These are phyloP conservation scores for Flexamia atlantica DNA, from an alignment of 2,888 invertebrate genomes.

Conservation along the genomic window DNA sequence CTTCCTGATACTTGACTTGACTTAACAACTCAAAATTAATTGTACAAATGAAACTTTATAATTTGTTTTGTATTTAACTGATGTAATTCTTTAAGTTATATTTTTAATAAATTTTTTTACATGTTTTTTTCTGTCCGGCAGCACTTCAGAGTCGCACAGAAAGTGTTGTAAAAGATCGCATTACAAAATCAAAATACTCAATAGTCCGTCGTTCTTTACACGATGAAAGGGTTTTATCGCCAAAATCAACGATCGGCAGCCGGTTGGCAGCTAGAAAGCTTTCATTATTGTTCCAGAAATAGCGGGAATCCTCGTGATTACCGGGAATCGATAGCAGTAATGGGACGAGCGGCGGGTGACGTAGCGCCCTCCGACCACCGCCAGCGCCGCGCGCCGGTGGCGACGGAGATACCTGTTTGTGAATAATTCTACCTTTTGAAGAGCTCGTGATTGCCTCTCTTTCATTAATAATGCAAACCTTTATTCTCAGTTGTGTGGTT, in stretches of 20 bases:
- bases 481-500: background rate
- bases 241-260: constrained; percentile 28
- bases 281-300: constrained; percentile 50
- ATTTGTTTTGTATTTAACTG: no score
- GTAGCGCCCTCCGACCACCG: background rate
- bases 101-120: no score
- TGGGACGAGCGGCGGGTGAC: background rate
- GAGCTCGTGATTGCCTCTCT: background rate
- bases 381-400: no score
- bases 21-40: no score
- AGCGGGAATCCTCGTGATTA: constrained; percentile 37
- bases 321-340: constrained; percentile 17
- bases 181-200: no score
- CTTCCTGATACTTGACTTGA: no score
- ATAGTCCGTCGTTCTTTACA: no score
- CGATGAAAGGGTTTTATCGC: background rate
- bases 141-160: no score
- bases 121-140: no score
- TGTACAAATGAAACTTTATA: no score
- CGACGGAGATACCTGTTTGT: background rate
- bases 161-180: no score
- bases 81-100: no score
- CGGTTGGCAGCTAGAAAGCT: constrained; percentile 21
- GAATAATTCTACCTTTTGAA: background rate
- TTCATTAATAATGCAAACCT: background rate